A percentile compares a stretch with the other conserved stretches of the same genome.
These are phyloP conservation scores for Macrotrachela quadricornifera DNA, from an alignment of 1,140 invertebrate species.

Conservation along the genomic window DNA sequence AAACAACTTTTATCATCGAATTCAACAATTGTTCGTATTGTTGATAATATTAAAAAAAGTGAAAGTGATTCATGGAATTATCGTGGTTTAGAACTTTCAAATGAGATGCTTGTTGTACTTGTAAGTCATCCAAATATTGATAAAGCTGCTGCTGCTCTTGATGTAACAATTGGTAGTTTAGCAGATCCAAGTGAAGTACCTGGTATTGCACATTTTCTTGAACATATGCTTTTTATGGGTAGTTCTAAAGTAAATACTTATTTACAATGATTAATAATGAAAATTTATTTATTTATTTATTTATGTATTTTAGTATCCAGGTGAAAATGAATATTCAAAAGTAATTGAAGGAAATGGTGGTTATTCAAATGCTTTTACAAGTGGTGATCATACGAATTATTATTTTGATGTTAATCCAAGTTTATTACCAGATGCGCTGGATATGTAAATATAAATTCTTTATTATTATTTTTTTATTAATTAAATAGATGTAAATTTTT, in stretches of 20 bases:
- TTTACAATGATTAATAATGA: background rate
- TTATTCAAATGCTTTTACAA: constrained; percentile 64
- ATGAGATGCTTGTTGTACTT: constrained; percentile 65
- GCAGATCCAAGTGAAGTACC: constrained; percentile 64
- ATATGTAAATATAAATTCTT: constrained; percentile 38
- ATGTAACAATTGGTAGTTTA: constrained; percentile 40
- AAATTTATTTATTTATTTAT: constrained; percentile 4
- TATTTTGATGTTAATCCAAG: constrained; percentile 78
- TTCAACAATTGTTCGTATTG: too few relatives aligned
- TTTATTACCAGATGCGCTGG: constrained; percentile 51
- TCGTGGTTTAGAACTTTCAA: constrained; percentile 55
- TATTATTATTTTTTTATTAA: constrained; percentile 1
- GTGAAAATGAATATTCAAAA: constrained; percentile 53
- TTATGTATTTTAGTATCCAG: constrained; percentile 54
- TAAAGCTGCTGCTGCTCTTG: constrained; percentile 62
- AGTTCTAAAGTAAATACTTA: constrained; percentile 37
- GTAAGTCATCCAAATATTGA: constrained; percentile 74
- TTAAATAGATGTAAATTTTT: background rate
- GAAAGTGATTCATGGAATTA: constrained; percentile 54
- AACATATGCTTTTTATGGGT: constrained; percentile 90
- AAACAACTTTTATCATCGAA: too few relatives aligned
- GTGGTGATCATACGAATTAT: constrained; percentile 67
- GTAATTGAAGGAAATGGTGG: constrained; percentile 73
- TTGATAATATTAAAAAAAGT: constrained; percentile 49
- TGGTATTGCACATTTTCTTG: constrained; percentile 83